Conservation (phyloP, 2,113 vertebrate species). For the Lepus europaeus region DNA sequence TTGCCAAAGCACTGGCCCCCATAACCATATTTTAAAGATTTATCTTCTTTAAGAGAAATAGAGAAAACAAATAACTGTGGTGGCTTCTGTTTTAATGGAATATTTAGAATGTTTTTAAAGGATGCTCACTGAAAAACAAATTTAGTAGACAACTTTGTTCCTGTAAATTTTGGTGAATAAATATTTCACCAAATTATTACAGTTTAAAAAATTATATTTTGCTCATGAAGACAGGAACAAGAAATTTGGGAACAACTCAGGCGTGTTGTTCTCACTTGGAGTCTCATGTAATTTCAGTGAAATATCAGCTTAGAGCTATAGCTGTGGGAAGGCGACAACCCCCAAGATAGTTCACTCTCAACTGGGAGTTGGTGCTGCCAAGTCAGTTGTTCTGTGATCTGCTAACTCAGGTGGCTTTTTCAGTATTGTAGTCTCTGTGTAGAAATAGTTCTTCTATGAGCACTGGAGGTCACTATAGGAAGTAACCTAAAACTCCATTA, state of each 20-base stretch:
- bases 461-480: neutral
- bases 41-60: neutral
- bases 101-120: conserved; percentile 17
- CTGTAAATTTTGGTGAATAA: neutral
- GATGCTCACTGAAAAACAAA: neutral
- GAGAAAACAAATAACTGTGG: neutral
- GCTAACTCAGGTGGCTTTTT: neutral
- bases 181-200: neutral
- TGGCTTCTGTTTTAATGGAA: neutral
- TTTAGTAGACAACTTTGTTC: neutral
- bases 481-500: neutral
- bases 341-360: neutral
- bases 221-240: neutral
- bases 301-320: neutral
- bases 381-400: neutral
- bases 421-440: neutral
- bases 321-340: too few species aligned
- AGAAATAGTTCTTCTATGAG: neutral
- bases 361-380: neutral
- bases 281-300: neutral
- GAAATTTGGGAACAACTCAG: neutral
- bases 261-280: neutral
- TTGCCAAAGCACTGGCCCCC: too few species aligned
- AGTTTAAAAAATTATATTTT: conserved; percentile 25
- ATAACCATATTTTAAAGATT: conserved; percentile 31